Evolutionary conservation across 2,797 vertebrate genomes (phyloP), one percentile per base, ranked within the genome.

Genomic region (Microctenopoma steveboyesi): DNA sequence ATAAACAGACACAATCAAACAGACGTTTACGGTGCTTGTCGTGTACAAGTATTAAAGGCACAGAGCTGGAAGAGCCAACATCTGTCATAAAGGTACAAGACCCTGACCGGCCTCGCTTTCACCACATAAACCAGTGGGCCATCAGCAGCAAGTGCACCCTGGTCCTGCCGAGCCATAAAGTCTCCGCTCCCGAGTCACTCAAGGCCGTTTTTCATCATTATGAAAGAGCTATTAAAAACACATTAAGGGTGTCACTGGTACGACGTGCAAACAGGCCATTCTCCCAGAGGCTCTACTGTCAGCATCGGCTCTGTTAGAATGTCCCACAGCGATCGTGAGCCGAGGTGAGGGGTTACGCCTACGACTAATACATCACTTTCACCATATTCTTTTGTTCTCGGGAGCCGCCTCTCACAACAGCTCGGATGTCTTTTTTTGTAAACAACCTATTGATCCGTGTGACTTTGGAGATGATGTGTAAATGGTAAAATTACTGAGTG

Each of bases 141-240:
- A 74, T 81, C 78, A 73, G 70, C 68, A 64, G 60, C 75, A 39
- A 42, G 64, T 61, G 57, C 12, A 45, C 64, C 74, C 47, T 7
- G 3, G 84, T 67, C 81, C 85, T 53, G 83, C 74, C 59, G 81
- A 80, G 83, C 86, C 71, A 84, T 85, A 86, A 90, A 88, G 74
- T 83, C 85, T 45, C 70, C 76, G 62, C 83, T 85, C 85, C 81
- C 39, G 49, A 82, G 70, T 67, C 64, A 83, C 90, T 89, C 83
- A 77, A 69, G 89, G 87, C 84, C 60, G 72, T 91, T 91, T 91
- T 85, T 91, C 88, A 93, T 93, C 88, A 91, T 91, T 91, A 92
- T 82, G 78, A 91, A 92, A 76, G 82, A 89, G 87, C 92, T 87
- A 92, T 93, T 92, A 93, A 93, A 92, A 92, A 82, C 91, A 86